Percentiles rank a stretch among this genome's conserved stretches.
Conservation (phyloP, 1,140 invertebrate genomes). For the Meloidogyne floridensis region DNA sequence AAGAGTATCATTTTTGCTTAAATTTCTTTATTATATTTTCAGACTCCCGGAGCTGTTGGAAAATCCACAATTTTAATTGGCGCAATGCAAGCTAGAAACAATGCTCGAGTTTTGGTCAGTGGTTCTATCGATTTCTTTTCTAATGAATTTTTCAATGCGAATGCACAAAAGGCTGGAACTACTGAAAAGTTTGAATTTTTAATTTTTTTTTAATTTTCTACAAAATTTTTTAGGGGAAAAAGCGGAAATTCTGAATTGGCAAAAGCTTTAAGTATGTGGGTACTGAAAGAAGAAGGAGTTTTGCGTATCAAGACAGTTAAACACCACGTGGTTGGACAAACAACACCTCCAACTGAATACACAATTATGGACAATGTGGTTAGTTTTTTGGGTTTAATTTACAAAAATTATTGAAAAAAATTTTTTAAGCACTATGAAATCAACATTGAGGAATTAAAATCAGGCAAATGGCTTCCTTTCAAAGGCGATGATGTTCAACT, state of each 20-base stretch:
- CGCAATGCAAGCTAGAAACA: slow-evolving; percentile 94
- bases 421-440: slow-evolving; percentile 73
- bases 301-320: slow-evolving; percentile 83
- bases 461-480: slow-evolving; percentile 87
- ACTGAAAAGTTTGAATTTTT: slow-evolving; percentile 66
- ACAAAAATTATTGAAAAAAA: not conserved
- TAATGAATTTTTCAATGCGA: slow-evolving; percentile 85
- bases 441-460: slow-evolving; percentile 83
- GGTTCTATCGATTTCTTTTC: slow-evolving; percentile 96
- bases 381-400: slow-evolving; percentile 62
- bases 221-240: slow-evolving; percentile 47
- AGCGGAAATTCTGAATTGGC: slow-evolving; percentile 87
- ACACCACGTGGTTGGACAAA: slow-evolving; percentile 83
- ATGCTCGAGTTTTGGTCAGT: slow-evolving; percentile 93
- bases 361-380: slow-evolving; percentile 94
- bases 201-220: not conserved
- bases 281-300: slow-evolving; percentile 91
- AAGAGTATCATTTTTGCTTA: not conserved
- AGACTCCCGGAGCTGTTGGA: slow-evolving; percentile 92
- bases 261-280: slow-evolving; percentile 86
- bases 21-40: slow-evolving; percentile 42
- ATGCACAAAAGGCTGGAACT: slow-evolving; percentile 77
- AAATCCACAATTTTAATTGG: slow-evolving; percentile 88
- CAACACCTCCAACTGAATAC: slow-evolving; percentile 78
- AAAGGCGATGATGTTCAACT: slow-evolving; percentile 89